These are phyloP conservation scores for Drosophila kurseongensis DNA, from an alignment of 1,140 invertebrate genomes.

Conservation along the genomic window DNA sequence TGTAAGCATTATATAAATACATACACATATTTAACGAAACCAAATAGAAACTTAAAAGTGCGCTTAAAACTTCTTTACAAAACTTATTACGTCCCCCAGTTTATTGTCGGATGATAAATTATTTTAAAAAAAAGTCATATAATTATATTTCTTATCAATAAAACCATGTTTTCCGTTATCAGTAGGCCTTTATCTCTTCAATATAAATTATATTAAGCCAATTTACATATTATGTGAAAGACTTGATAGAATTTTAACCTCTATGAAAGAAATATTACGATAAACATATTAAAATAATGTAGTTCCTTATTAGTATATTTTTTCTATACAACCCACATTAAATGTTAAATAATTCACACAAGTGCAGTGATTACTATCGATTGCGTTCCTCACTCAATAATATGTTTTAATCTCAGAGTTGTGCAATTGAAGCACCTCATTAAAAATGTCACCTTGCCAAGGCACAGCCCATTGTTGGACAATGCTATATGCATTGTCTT, in stretches of 20 bases:
- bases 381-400: neutral
- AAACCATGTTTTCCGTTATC: neutral
- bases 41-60: neutral
- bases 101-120: neutral
- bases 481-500: neutral
- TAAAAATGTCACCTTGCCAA: conserved; percentile 8
- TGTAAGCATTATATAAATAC: neutral
- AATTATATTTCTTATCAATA: neutral
- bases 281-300: too few relatives aligned
- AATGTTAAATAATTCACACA: too few relatives aligned
- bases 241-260: too few relatives aligned
- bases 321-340: too few relatives aligned
- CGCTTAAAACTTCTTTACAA: too few relatives aligned
- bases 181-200: neutral
- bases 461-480: neutral
- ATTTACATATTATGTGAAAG: neutral
- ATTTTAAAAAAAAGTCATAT: neutral
- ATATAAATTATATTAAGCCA: neutral
- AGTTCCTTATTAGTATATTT: too few relatives aligned
- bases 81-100: too few relatives aligned
- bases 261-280: too few relatives aligned
- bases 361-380: too few relatives aligned
- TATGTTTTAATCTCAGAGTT: conserved; percentile 1
- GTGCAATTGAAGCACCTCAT: neutral
- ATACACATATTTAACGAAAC: too few relatives aligned